Base-by-base conservation (phyloP, 2,113 vertebrate species). In the Pseudopodoces humilis region DNA sequence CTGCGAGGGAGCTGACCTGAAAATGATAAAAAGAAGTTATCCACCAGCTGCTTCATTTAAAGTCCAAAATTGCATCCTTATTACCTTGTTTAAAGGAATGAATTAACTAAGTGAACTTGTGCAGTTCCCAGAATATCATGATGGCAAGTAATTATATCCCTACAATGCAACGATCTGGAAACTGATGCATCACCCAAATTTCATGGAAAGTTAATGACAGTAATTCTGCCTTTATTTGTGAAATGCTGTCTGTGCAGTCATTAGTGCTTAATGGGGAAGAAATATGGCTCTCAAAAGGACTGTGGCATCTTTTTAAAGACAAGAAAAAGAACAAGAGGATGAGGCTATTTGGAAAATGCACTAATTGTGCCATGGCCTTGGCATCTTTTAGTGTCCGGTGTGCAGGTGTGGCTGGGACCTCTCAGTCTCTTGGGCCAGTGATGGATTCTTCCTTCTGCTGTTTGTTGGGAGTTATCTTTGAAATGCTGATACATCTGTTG, bases 181-280 rank as follows among this genome's bases (percentile, higher is more conserved):
- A 86, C 86, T 88, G 79, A 90, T 85, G 60, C 20, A 77, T 94
- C 8, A 8, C 91, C 90, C 67, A 78, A 7, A 5, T 94, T 86
- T 94, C 79, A 77, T 58, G 71, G 80, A 44, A 92, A 94, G 56
- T 85, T 94, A 96, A 95, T 93, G 92, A 94, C 91, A 97, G 89
- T 94, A 94, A 96, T 96, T 96, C 82, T 86, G 79, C 77, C 59
- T 94, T 95, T 96, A 90, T 95, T 96, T 93, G 92, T 95, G 92
- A 90, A 94, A 76, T 92, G 72, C 86, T 88, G 58, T 84, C 90
- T 56, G 3, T 79, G 88, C 89, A 90, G 80, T 64, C 65, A 56
- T 88, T 92, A 93, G 56, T 84, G 88, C 65, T 86, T 84, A 96
- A 84, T 90, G 81, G 80, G 41, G 88, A 86, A 91, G 76, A 96